Evolutionary conservation across 2,888 invertebrate species (phyloP), one percentile per base, ranked within the genome.

Genomic region (Pyralis farinalis): DNA sequence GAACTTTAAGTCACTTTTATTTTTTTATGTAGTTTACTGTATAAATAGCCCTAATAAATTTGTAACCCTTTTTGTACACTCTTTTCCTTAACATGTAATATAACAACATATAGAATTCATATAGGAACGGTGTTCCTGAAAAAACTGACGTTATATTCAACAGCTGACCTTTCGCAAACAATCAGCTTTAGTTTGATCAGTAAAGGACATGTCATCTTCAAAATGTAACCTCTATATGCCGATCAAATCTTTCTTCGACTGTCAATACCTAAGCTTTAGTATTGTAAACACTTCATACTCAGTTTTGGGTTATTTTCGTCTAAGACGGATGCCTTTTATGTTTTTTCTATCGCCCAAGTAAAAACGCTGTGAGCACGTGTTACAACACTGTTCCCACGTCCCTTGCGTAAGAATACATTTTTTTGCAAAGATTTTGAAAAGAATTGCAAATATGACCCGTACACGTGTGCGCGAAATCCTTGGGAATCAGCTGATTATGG

Each of bases 401-500:
- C 61, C 64, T 76, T 79, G 71, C 71, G 71, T 71, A 81, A 82
- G 69, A 63, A 66, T 65, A 65, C 55, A 55, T 63, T 71, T 74
- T 33, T 76, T 77, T 70, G n/a, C 51, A 62, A 51, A 52, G 58
- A 61, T 62, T 53, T 58, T 54, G 38, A 45, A 21, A 30, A 42
- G 63, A 79, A 71, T 68, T 57, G 75, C 78, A 71, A 65, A 68
- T 69, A 56, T 63, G 61, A 64, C 65, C 67, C 55, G 65, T 60
- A 70, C 82, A 79, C 77, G 76, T 80, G 77, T 71, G 67, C 55
- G 42, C 44, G 46, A 52, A 63, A 61, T 50, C 63, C 72, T 67
- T 80, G 76, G 67, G 78, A 75, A 80, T 79, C 83, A 82, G 82
- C 81, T 80, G 80, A 78, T 76, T 60, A 16, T 16, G 4, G 16